phyloP scores from a whole-genome alignment of 2,113 vertebrate genomes.

The Lepus timidus region DNA sequence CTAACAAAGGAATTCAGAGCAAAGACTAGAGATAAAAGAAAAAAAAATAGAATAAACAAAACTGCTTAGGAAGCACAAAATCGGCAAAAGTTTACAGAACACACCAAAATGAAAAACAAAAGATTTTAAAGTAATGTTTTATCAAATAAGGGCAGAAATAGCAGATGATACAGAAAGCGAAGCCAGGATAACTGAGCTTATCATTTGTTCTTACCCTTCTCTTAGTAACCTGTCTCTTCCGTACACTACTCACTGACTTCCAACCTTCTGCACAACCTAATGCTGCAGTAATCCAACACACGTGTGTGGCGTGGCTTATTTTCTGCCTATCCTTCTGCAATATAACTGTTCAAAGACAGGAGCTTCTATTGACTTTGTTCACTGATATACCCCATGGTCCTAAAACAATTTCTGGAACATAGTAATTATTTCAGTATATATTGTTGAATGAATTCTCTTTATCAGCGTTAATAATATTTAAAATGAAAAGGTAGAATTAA shows the following conservation, averaged over 20 bases:
- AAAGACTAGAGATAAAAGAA: background rate
- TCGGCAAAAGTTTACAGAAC: background rate
- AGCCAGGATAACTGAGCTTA: background rate
- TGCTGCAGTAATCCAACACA: too few species aligned
- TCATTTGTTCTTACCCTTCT: background rate
- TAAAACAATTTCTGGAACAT: background rate
- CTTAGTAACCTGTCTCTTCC: background rate
- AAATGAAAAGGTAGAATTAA: conserved; percentile 14
- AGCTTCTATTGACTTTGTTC: background rate
- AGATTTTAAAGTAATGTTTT: background rate
- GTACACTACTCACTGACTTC: background rate
- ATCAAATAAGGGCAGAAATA: background rate
- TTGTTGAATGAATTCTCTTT: background rate
- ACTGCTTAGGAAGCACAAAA: background rate
- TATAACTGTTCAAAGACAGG: background rate
- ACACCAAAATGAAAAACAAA: background rate
- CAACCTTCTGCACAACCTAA: background rate
- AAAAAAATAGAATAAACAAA: background rate
- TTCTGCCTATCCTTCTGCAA: background rate
- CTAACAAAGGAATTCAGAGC: background rate
- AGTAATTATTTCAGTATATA: background rate
- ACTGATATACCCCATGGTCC: background rate
- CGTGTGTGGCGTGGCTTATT: background rate
- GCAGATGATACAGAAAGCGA: background rate
- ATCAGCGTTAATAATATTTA: conserved; percentile 41